Evolutionary conservation across 2,888 invertebrate genomes (phyloP).

Genomic region (Linyphia triangularis): DNA sequence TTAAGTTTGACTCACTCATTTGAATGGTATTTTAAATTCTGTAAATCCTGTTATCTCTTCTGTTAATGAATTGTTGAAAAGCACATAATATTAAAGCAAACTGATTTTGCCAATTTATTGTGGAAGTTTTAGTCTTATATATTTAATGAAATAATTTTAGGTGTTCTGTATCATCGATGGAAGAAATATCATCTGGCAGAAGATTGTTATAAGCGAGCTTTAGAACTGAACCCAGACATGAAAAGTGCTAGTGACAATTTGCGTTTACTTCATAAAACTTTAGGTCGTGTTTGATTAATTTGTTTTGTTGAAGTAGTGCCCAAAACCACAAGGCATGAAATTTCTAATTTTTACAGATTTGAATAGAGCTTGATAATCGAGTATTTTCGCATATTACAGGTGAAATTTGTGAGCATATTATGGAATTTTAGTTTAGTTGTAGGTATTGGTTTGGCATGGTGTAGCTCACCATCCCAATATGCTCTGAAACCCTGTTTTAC

Average conservation of each 20-base stretch:
- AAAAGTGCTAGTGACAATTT: conserved; percentile 75
- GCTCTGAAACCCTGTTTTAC: too few relatives aligned
- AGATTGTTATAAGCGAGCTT: conserved; percentile 87
- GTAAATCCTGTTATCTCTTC: too few relatives aligned
- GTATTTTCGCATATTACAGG: not conserved
- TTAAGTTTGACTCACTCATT: too few relatives aligned
- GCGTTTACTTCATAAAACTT: conserved; percentile 67
- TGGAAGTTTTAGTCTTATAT: too few relatives aligned
- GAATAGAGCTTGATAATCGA: not conserved
- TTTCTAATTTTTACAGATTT: not conserved
- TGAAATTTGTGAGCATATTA: not conserved
- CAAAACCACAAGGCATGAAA: not conserved
- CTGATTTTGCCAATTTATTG: too few relatives aligned
- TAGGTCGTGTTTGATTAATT: conserved; percentile 42
- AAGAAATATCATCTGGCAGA: conserved; percentile 87
- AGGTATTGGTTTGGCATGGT: too few relatives aligned
- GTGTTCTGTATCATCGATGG: conserved; percentile 96
- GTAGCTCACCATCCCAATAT: too few relatives aligned
- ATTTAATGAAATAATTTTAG: conserved; percentile 82
- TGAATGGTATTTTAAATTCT: too few relatives aligned
- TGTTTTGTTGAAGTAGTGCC: not conserved
- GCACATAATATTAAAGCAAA: too few relatives aligned
- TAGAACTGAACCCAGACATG: conserved; percentile 85
- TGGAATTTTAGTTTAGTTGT: not conserved
- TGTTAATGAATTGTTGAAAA: too few relatives aligned